Conservation (phyloP, 2,797 vertebrate genomes). For the Enteromius fasciolatus region DNA sequence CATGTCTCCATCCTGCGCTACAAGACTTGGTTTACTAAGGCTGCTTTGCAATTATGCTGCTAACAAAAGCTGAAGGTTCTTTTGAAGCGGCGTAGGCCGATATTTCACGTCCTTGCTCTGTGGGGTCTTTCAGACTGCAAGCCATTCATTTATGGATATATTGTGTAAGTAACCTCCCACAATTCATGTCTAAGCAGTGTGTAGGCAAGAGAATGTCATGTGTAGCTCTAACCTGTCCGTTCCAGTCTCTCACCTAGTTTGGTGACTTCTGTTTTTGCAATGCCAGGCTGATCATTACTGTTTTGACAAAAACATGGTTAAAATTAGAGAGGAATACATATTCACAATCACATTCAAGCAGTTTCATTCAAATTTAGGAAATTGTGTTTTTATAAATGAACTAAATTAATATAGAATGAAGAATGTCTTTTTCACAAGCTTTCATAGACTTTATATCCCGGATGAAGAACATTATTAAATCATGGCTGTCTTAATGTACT, state of each 20-base stretch:
- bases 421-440: not conserved
- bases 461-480: not conserved
- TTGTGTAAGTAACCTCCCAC: not conserved
- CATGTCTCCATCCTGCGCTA: not conserved
- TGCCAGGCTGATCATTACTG: not conserved
- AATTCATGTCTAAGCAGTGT: not conserved
- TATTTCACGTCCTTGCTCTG: conserved; percentile 36
- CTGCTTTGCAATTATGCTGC: conserved; percentile 2
- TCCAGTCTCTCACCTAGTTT: not conserved
- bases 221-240: not conserved
- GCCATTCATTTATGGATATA: conserved; percentile 19
- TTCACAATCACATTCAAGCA: not conserved
- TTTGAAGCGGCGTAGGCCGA: conserved; percentile 35
- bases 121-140: conserved; percentile 2
- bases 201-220: not conserved
- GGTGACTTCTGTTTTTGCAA: not conserved
- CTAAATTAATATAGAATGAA: not conserved
- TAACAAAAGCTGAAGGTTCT: conserved; percentile 43
- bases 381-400: not conserved
- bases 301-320: not conserved
- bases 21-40: not conserved
- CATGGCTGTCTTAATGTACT: not conserved
- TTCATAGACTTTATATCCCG: not conserved
- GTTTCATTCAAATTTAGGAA: too few species aligned
- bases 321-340: not conserved